phyloP scores from a whole-genome alignment of 2,797 vertebrate species.

The Halcyon badia region DNA sequence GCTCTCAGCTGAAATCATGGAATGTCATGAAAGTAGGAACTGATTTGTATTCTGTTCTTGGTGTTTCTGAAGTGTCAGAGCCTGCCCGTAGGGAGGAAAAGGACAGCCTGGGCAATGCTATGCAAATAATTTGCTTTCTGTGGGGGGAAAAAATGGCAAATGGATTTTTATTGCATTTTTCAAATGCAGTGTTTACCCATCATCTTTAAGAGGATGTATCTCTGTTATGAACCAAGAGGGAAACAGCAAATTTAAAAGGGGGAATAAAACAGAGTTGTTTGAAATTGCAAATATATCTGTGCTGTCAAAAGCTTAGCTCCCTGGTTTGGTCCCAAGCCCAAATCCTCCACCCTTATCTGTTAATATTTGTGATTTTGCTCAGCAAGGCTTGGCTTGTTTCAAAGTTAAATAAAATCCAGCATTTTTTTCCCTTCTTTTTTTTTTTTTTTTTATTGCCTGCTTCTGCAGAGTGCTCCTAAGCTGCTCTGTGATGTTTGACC shows the following conservation, averaged over 20 bases:
- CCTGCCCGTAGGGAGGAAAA: background rate
- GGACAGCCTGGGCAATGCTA: background rate
- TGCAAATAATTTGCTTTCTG: background rate
- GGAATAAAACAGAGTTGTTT: background rate
- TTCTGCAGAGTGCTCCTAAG: background rate
- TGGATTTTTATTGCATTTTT: background rate
- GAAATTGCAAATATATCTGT: background rate
- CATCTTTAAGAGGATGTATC: background rate
- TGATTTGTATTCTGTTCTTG: background rate
- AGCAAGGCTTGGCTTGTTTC: background rate
- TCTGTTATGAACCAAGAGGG: background rate
- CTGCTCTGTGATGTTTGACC: rapidly evolving
- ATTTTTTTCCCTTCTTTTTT: background rate
- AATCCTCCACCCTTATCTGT: background rate
- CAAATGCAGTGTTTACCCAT: background rate
- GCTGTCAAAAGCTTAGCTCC: background rate
- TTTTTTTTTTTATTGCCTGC: background rate
- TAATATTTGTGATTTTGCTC: background rate
- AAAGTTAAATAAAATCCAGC: background rate
- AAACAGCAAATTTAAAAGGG: background rate
- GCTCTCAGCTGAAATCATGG: slow-evolving; percentile 51
- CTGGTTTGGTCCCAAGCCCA: background rate
- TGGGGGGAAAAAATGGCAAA: background rate
- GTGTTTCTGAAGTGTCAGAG: slow-evolving; percentile 2
- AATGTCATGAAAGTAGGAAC: background rate